Percentiles rank a stretch among this genome's conserved stretches.
Conservation (phyloP, 2,797 vertebrate genomes). For the Cetoscarus ocellatus region DNA sequence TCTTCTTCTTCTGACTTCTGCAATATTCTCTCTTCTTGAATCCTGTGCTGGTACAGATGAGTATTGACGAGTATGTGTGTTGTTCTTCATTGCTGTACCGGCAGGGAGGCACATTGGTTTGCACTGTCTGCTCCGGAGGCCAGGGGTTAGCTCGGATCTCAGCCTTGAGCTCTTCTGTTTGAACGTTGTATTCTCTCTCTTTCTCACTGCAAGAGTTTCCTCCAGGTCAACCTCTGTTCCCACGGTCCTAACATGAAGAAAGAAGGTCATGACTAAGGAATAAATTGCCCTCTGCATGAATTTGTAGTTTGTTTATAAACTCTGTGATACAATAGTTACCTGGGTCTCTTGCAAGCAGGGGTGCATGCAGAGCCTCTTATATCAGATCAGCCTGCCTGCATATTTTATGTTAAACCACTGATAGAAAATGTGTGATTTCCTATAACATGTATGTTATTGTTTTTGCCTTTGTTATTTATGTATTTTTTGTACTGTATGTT, state of each 20-base stretch:
- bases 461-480: too few species aligned
- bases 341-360: not conserved
- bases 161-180: not conserved
- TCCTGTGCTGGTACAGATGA: not conserved
- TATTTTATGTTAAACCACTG: too few species aligned
- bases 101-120: not conserved
- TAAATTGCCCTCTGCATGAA: not conserved
- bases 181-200: not conserved
- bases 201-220: slow-evolving; percentile 10
- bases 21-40: slow-evolving; percentile 7
- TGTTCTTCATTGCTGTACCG: not conserved
- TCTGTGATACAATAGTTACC: slow-evolving; percentile 8
- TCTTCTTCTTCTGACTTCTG: not conserved
- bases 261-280: not conserved
- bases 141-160: not conserved
- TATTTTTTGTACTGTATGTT: too few species aligned
- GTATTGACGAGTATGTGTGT: not conserved
- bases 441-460: too few species aligned
- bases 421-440: too few species aligned
- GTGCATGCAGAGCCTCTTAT: too few species aligned
- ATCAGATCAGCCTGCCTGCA: too few species aligned
- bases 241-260: not conserved
- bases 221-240: not conserved
- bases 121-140: not conserved
- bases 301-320: not conserved